Percentiles rank a stretch among this genome's conserved stretches.
These are phyloP conservation scores for Pipistrellus pipistrellus DNA, from an alignment of 2,797 vertebrate genomes.

Conservation along the genomic window DNA sequence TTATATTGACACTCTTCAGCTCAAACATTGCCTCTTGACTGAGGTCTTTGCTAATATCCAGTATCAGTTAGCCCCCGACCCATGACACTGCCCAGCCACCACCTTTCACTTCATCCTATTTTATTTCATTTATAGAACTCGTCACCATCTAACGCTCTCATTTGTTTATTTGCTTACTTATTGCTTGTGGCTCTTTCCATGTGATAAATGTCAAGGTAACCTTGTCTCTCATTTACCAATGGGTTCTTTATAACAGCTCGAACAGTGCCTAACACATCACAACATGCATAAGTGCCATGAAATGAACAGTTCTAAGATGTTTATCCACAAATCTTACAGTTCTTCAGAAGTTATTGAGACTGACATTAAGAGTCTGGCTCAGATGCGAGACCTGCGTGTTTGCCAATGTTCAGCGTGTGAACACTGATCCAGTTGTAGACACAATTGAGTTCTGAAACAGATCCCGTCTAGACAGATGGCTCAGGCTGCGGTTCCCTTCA, in stretches of 20 bases:
- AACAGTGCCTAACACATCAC: neutral
- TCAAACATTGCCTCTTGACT: neutral
- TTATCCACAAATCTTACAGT: neutral
- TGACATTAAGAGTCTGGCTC: neutral
- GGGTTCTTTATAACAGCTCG: neutral
- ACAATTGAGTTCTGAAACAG: conserved; percentile 14
- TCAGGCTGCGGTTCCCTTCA: conserved; percentile 18
- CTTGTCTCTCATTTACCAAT: neutral
- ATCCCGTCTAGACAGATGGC: conserved; percentile 61
- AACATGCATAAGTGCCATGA: neutral
- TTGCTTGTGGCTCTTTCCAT: neutral
- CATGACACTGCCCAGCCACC: neutral
- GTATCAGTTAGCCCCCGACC: too few species aligned
- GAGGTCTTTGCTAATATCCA: neutral
- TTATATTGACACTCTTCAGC: neutral
- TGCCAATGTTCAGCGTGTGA: neutral
- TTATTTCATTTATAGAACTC: neutral
- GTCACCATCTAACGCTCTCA: neutral
- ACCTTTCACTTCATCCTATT: neutral
- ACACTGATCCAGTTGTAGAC: neutral
- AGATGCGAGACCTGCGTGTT: neutral
- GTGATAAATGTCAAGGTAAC: neutral
- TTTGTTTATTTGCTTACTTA: neutral
- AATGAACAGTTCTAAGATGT: neutral
- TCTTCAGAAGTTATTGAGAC: neutral